A percentile compares a stretch with the other conserved stretches of the same genome.
phyloP scores from a whole-genome alignment of 2,888 invertebrate genomes.

The Chymomyza caudatula region DNA sequence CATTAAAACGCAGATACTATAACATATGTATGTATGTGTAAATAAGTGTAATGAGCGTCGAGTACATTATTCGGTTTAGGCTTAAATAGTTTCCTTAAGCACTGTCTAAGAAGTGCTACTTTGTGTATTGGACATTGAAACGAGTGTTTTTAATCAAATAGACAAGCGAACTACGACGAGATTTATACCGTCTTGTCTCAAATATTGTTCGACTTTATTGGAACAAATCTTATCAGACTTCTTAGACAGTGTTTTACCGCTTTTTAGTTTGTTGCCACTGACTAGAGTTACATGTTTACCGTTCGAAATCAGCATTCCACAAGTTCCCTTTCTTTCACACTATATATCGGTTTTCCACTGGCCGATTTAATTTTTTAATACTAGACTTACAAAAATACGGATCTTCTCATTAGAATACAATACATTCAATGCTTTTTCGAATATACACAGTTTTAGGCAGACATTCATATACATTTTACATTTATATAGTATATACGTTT shows the following conservation, averaged over 20 bases:
- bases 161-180: too few species aligned
- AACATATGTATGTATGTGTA: constrained; percentile 11
- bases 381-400: constrained; percentile 68
- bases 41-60: neutral
- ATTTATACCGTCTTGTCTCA: too few species aligned
- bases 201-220: too few species aligned
- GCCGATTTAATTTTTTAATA: constrained; percentile 32
- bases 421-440: constrained; percentile 52
- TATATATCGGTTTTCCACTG: neutral
- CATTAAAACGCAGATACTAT: neutral
- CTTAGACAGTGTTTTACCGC: neutral
- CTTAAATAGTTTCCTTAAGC: neutral
- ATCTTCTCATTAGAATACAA: constrained; percentile 60
- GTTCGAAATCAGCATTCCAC: neutral
- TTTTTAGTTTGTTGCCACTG: neutral
- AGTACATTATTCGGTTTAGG: neutral
- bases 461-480: constrained; percentile 21
- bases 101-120: neutral
- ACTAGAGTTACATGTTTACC: neutral
- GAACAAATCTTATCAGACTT: too few species aligned
- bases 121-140: too few species aligned
- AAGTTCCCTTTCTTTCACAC: too few species aligned
- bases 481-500: constrained; percentile 38
- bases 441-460: constrained; percentile 49
- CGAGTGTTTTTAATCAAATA: too few species aligned